Conservation (phyloP, 2,797 vertebrate genomes). For the Brotula barbata region DNA sequence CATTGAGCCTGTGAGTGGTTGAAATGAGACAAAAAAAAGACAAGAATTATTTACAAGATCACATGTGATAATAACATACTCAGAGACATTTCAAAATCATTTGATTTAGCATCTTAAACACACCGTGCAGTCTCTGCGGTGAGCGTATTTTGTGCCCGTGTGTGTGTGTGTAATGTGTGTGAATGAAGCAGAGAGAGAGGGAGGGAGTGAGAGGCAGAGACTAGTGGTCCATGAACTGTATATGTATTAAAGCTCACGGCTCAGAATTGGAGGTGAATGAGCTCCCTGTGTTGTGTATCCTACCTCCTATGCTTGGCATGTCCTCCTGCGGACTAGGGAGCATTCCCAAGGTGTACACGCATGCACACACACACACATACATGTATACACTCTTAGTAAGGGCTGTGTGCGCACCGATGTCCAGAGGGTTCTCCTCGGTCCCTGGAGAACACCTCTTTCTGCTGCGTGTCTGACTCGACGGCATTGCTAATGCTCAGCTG, state of each 20-base stretch:
- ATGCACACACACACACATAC: conserved; percentile 3
- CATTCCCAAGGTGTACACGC: conserved; percentile 3
- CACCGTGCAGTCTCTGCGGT: conserved; percentile 42
- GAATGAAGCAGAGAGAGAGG: conserved; percentile 44
- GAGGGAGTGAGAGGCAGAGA: conserved; percentile 19
- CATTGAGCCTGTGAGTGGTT: conserved; percentile 30
- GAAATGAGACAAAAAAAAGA: conserved; percentile 9
- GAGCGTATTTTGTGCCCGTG: conserved; percentile 29
- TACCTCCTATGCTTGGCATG: conserved; percentile 55
- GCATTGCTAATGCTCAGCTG: conserved; percentile 45
- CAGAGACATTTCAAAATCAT: conserved; percentile 15
- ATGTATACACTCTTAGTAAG: conserved; percentile 24
- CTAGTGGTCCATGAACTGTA: conserved; percentile 40
- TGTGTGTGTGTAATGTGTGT: conserved; percentile 37
- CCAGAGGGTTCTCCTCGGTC: conserved; percentile 53
- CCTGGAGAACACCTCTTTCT: conserved; percentile 43
- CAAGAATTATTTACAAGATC: conserved; percentile 14
- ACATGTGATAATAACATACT: not conserved
- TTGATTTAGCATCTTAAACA: conserved; percentile 23
- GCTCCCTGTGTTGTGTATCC: conserved; percentile 63
- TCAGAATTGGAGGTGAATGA: conserved; percentile 62
- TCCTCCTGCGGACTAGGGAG: conserved; percentile 52
- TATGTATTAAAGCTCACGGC: conserved; percentile 46
- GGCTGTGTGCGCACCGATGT: conserved; percentile 37
- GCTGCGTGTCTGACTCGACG: conserved; percentile 30